These are phyloP conservation scores for Varanus salvator DNA, from an alignment of 2,113 vertebrate species.

Conservation along the genomic window DNA sequence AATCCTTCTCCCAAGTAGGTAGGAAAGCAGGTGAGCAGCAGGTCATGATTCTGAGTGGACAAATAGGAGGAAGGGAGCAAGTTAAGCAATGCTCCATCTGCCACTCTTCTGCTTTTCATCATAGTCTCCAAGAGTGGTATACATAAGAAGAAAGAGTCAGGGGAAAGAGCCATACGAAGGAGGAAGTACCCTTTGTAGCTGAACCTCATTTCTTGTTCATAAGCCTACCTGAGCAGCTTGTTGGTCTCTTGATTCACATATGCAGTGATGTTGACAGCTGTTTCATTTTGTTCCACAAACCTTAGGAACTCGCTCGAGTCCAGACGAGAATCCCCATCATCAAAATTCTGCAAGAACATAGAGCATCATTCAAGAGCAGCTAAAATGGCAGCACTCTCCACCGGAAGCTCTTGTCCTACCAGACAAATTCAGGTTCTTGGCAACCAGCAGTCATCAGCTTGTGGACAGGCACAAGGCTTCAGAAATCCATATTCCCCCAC, in stretches of 20 bases:
- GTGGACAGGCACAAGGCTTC: background rate
- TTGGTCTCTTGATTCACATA: conserved; percentile 94
- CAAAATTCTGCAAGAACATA: conserved; percentile 82
- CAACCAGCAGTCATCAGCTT: background rate
- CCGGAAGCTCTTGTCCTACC: no score
- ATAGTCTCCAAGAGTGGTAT: background rate
- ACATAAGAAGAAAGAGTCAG: background rate
- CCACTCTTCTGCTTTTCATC: background rate
- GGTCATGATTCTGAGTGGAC: no score
- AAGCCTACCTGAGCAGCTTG: conserved; percentile 89
- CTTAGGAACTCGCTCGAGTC: conserved; percentile 95
- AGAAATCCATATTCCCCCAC: background rate
- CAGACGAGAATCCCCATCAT: conserved; percentile 90
- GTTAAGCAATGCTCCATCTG: background rate
- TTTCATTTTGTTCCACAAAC: conserved; percentile 96
- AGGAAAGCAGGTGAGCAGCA: background rate
- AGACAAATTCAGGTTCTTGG: background rate
- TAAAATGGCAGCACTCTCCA: background rate
- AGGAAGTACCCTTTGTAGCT: background rate
- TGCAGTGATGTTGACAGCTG: conserved; percentile 89
- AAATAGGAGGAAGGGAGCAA: background rate
- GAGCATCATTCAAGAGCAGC: conserved; percentile 21
- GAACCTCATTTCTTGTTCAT: background rate
- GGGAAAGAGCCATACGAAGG: background rate
- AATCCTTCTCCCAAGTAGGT: background rate